Evolutionary conservation across 2,888 invertebrate genomes (phyloP), one percentile per base, ranked within the genome.

Genomic region (Drosophila paucipuncta): DNA sequence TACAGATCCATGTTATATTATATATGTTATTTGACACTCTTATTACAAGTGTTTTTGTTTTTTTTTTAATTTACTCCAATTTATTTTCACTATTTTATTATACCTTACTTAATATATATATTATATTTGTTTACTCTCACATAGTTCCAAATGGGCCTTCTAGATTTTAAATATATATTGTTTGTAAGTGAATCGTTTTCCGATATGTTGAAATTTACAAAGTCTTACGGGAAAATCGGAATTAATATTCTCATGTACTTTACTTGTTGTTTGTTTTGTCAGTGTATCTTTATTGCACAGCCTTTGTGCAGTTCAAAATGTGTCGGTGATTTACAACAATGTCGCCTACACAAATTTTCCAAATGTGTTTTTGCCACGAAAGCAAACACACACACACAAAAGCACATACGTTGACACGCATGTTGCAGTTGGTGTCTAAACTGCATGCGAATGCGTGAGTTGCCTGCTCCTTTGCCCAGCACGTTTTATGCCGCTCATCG

Each of bases 311-410:
- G 72, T 68, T 80, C 80, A 83, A 85, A 84, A 85, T 85, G 84
- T 85, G 85, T 89, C 67, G 87, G 85, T 85, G 84, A 89, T 83
- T 90, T 90, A 90, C 83, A 90, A 88, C 89, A 86, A 83, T 90
- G 86, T 82, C 87, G 81, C 89, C 82, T 84, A 79, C 83, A 82
- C 83, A 86, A 89, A 87, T 86, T 83, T 82, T 83, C 84, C 82
- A 88, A 90, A 88, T 90, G 90, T 90, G 90, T 85, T 87, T 89
- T 87, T 80, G 86, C 86, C 87, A 84, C 83, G 89, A 85, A 84
- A 66, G 84, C 86, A 86, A 85, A 80, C 86, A 73, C 67, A 66
- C 68, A 57, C 49, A 39, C 54, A 47, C n/a, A 57, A 69, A 39
- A 13, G 9, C 54, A 22, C 58, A 72, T 33, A 72, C 77, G 85